phyloP scores from a whole-genome alignment of 1,140 invertebrate species.

The Macrotrachela quadricornifera region DNA sequence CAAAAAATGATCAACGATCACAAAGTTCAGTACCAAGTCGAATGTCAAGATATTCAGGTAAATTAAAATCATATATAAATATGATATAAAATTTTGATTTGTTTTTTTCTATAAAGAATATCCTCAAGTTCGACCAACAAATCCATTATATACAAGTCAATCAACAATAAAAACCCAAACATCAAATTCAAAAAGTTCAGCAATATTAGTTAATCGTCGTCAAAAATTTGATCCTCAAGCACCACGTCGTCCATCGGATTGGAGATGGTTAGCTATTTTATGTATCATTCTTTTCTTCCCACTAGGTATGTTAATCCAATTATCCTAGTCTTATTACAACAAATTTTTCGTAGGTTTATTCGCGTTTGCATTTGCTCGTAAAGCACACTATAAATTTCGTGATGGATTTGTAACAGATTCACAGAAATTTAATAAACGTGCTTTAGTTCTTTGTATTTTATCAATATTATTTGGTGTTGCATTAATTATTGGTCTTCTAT shows the following conservation, averaged over 20 bases:
- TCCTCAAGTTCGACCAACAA: constrained; percentile 8
- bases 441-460: constrained; percentile 4
- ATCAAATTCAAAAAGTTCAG: background rate
- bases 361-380: constrained; percentile 6
- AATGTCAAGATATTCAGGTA: too few species aligned
- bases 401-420: constrained; percentile 6
- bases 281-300: constrained; percentile 5
- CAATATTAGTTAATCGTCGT: background rate
- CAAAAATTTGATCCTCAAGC: constrained; percentile 7
- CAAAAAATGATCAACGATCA: too few species aligned
- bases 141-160: constrained; percentile 8
- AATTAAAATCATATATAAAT: too few species aligned
- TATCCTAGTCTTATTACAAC: too few species aligned
- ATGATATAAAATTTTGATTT: too few species aligned
- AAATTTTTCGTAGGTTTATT: background rate
- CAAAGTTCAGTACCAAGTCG: too few species aligned
- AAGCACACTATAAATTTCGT: constrained; percentile 3
- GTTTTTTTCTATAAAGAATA: background rate
- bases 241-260: constrained; percentile 1
- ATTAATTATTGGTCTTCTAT: constrained; percentile 5
- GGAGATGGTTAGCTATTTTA: constrained; percentile 5
- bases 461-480: constrained; percentile 2
- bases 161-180: background rate
- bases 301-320: background rate
- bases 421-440: constrained; percentile 1